phyloP scores from a whole-genome alignment of 2,888 invertebrate genomes.

The Malacosoma neustria region DNA sequence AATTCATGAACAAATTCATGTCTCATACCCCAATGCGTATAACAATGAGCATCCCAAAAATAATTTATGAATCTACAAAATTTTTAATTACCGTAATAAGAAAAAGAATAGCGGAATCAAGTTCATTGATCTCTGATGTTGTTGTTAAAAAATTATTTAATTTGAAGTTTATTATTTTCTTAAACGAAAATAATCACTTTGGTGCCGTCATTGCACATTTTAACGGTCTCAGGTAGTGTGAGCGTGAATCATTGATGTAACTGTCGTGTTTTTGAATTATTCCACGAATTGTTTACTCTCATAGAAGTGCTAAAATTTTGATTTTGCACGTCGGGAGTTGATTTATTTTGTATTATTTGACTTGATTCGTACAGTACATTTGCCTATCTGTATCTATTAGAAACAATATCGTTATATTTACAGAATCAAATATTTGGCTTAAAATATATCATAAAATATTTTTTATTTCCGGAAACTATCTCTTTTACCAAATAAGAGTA shows the following conservation, averaged over 20 bases:
- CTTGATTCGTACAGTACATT: too few relatives aligned
- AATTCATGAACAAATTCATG: neutral
- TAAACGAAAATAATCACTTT: slow-evolving; percentile 13
- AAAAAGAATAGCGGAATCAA: neutral
- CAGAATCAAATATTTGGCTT: too few relatives aligned
- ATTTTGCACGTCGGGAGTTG: slow-evolving; percentile 14
- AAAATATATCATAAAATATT: too few relatives aligned
- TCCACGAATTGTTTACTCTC: slow-evolving; percentile 51
- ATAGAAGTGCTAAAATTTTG: slow-evolving; percentile 44
- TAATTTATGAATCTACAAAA: too few relatives aligned
- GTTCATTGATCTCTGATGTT: neutral
- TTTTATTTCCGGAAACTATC: too few relatives aligned
- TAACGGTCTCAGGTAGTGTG: slow-evolving; percentile 56
- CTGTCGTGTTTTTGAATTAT: slow-evolving; percentile 58
- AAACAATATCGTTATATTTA: too few relatives aligned
- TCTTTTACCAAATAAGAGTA: too few relatives aligned
- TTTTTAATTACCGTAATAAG: neutral
- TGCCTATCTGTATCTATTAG: too few relatives aligned
- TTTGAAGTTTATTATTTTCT: neutral
- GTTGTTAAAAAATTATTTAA: neutral
- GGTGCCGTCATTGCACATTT: slow-evolving; percentile 27
- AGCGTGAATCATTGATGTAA: slow-evolving; percentile 63
- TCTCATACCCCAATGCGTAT: too few relatives aligned
- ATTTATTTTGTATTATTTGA: slow-evolving; percentile 9
- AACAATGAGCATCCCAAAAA: too few relatives aligned